Base-by-base conservation (phyloP, 92 coral and sea anemone species). In the Zoanthus sansibaricus region DNA sequence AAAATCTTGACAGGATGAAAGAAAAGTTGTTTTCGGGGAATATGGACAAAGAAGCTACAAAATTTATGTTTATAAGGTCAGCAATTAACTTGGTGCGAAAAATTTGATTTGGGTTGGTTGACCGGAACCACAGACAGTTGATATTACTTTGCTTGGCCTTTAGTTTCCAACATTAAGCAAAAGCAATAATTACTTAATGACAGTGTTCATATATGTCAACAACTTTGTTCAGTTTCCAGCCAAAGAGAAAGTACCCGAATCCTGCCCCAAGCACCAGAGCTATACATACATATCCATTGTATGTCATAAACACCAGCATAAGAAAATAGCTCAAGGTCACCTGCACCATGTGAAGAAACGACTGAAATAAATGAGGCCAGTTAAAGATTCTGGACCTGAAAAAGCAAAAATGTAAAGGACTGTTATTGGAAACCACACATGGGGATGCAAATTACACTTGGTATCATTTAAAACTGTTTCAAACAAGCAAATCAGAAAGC, bases 291-390 rank as follows among this genome's bases (percentile, higher is more conserved):
- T 95, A 97, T 31, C 92, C 96, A 85, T 97, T 97, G 96, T 95
- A 95, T 0, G 99, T 95, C 99, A 97, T 97, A 75, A 95, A 95
- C 88, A 97, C 93, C 88, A 97, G 84, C 99, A 97, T 97, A n/a
- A 97, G 96, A 75, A 95, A 97, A 82, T 97, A 97, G 75, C 99
- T 95, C 66, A 97, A 0, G 0, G 97, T 92, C 25, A 97, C 98
- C 78, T 97, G 99, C 10, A 95, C 87, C 78, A 97, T 86, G 74
- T 97, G 98, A 0, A 97, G 95, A 42, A 89, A 79, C 14, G 95
- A 84, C 84, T 97, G 99, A 12, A 92, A 72, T 7, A 97, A 72
- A 46, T 97, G 99, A 76, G 96, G 99, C 90, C 91, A 88, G 91
- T 97, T 91, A 84, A 90, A 90, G 18, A 97, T 49, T 46, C 87